Evolutionary conservation across 92 coral and sea anemone genomes (phyloP).

Genomic region (Actinostola sp.): DNA sequence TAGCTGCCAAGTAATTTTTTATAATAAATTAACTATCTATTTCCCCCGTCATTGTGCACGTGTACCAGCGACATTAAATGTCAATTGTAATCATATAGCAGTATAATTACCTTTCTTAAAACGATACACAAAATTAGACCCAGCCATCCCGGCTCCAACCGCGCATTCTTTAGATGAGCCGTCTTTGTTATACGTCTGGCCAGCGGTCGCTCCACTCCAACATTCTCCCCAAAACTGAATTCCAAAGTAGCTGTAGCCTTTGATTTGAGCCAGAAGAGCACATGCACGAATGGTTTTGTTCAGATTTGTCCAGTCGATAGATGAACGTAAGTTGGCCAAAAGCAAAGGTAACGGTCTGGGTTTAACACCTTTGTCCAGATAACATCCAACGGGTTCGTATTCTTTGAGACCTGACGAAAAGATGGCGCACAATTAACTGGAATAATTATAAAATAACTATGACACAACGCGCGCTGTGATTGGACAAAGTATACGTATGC

Average conservation of each 20-base stretch:
- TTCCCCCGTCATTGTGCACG: too few relatives aligned
- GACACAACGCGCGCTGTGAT: too few relatives aligned
- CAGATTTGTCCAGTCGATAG: conserved; percentile 49
- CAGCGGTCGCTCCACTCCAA: conserved; percentile 76
- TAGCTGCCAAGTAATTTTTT: too few relatives aligned
- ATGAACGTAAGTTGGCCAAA: conserved; percentile 36
- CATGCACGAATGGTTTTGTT: conserved; percentile 63
- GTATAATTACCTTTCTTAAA: conserved; percentile 29
- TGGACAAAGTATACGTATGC: too few relatives aligned
- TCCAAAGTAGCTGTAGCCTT: conserved; percentile 65
- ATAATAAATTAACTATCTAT: too few relatives aligned
- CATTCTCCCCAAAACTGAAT: conserved; percentile 83
- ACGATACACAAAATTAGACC: conserved; percentile 55
- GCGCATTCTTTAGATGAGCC: conserved; percentile 44
- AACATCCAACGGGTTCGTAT: conserved; percentile 60
- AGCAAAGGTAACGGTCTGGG: conserved; percentile 56
- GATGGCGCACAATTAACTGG: too few relatives aligned
- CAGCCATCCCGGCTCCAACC: conserved; percentile 41
- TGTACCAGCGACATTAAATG: too few relatives aligned
- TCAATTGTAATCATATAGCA: too few relatives aligned
- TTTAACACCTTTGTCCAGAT: conserved; percentile 15
- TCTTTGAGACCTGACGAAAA: too few relatives aligned
- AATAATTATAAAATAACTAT: too few relatives aligned
- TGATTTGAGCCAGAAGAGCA: conserved; percentile 54
- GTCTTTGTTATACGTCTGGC: conserved; percentile 43